Conservation (phyloP, 2,797 vertebrate genomes). For the Spheniscus humboldti region DNA sequence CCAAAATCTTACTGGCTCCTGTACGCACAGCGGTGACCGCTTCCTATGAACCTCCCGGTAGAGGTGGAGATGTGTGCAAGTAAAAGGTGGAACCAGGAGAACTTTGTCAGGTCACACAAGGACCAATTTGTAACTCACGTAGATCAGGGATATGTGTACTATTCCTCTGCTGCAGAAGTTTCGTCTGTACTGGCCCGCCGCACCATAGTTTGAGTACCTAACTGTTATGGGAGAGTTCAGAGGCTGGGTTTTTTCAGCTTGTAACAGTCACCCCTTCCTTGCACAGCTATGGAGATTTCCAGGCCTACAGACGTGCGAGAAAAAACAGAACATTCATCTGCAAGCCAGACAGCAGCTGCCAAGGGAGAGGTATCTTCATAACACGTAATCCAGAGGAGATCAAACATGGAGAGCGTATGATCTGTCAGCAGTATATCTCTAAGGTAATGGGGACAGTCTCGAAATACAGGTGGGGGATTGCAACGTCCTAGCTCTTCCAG, state of each 20-base stretch:
- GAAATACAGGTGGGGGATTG: rapidly evolving
- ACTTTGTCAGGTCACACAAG: not conserved
- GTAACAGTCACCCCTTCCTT: not conserved
- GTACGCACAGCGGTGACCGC: rapidly evolving
- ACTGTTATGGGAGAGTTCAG: not conserved
- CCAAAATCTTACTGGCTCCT: not conserved
- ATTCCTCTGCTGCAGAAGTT: not conserved
- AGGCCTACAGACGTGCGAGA: conserved; percentile 55
- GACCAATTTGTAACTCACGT: rapidly evolving
- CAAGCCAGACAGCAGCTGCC: conserved; percentile 73
- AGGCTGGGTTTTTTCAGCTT: not conserved
- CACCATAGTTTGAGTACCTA: rapidly evolving
- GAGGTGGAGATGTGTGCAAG: not conserved
- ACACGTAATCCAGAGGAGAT: conserved; percentile 68
- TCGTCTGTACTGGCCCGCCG: not conserved
- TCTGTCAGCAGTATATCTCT: conserved; percentile 80
- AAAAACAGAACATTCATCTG: conserved; percentile 73
- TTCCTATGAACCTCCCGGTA: rapidly evolving
- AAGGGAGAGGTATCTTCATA: conserved; percentile 73
- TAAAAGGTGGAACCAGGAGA: not conserved
- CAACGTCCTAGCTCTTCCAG: not conserved
- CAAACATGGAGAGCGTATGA: conserved; percentile 76
- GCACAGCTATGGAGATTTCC: conserved; percentile 76
- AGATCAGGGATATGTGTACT: not conserved
- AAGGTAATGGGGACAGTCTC: conserved; percentile 58